Conservation (phyloP, 2,797 vertebrate genomes). For the Sebastes nivosus region DNA sequence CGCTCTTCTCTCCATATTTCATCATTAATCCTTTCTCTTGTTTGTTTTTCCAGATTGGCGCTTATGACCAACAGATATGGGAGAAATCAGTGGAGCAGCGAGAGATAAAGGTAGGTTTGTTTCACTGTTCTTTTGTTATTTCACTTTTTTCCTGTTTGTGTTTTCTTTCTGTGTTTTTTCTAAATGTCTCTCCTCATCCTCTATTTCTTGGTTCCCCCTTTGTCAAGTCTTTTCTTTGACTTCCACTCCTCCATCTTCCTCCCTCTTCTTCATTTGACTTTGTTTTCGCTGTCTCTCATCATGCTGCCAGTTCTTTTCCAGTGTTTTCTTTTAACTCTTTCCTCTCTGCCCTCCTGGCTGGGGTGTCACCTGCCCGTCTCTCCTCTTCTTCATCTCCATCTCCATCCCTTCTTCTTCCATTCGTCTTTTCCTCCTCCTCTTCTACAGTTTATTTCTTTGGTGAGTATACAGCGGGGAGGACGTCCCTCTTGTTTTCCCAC, state of each 20-base stretch:
- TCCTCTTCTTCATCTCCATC: constrained; percentile 44
- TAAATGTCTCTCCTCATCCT: neutral
- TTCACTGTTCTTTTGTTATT: constrained; percentile 1
- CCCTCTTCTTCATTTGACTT: neutral
- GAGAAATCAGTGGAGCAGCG: constrained; percentile 99
- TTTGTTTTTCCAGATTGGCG: constrained; percentile 89
- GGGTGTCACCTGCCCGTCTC: constrained; percentile 43
- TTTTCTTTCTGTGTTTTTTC: neutral
- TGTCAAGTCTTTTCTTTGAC: neutral
- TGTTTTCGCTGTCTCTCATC: constrained; percentile 21
- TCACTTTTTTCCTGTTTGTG: neutral
- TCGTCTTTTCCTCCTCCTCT: constrained; percentile 47
- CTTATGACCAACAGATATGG: constrained; percentile 99
- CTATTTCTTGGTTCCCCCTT: neutral
- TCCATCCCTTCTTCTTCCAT: constrained; percentile 67
- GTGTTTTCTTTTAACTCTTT: constrained; percentile 66
- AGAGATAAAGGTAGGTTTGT: constrained; percentile 93
- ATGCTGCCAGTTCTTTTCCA: constrained; percentile 48
- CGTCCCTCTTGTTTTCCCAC: constrained; percentile 37
- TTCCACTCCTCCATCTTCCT: constrained; percentile 1
- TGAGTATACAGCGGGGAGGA: constrained; percentile 84
- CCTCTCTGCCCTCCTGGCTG: constrained; percentile 56
- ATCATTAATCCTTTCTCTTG: neutral
- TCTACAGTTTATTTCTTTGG: constrained; percentile 96
- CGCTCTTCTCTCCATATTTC: neutral